Conservation (phyloP, 2,113 vertebrate genomes). For the Xyrauchen texanus region DNA sequence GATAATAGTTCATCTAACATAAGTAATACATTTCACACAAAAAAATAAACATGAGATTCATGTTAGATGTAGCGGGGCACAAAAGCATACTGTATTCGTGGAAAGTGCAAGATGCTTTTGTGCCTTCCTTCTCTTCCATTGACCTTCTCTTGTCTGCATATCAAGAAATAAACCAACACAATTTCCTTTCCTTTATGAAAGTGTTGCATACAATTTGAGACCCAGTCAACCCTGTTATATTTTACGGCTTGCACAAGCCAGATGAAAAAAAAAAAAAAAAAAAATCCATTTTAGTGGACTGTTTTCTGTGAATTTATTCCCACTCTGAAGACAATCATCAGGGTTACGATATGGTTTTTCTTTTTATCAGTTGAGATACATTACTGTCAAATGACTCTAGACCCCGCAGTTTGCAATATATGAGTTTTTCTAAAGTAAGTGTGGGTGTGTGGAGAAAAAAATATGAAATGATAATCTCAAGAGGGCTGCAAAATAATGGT, state of each 20-base stretch:
- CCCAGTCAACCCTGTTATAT: slow-evolving; percentile 32
- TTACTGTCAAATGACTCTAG: slow-evolving; percentile 36
- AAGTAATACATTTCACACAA: too few relatives aligned
- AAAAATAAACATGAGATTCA: too few relatives aligned
- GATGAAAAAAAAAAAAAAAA: slow-evolving; percentile 23
- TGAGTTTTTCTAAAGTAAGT: neutral
- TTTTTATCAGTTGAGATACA: slow-evolving; percentile 40
- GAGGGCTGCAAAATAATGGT: neutral
- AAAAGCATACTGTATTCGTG: too few relatives aligned
- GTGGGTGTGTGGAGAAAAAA: neutral
- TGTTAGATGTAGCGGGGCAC: too few relatives aligned
- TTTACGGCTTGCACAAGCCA: neutral
- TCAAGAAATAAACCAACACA: slow-evolving; percentile 29
- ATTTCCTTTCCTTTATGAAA: slow-evolving; percentile 41
- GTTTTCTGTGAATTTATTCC: slow-evolving; percentile 2
- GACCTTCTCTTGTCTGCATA: slow-evolving; percentile 12
- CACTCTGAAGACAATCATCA: slow-evolving; percentile 36
- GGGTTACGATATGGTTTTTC: slow-evolving; percentile 20
- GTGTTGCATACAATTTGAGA: slow-evolving; percentile 44
- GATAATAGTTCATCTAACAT: too few relatives aligned
- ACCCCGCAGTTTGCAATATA: neutral
- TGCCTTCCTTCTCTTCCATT: slow-evolving; percentile 11
- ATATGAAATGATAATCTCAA: neutral
- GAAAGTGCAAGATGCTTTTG: neutral
- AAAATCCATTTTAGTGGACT: neutral